These are phyloP conservation scores for Asarcornis scutulata DNA, from an alignment of 2,113 vertebrate species.

Conservation along the genomic window DNA sequence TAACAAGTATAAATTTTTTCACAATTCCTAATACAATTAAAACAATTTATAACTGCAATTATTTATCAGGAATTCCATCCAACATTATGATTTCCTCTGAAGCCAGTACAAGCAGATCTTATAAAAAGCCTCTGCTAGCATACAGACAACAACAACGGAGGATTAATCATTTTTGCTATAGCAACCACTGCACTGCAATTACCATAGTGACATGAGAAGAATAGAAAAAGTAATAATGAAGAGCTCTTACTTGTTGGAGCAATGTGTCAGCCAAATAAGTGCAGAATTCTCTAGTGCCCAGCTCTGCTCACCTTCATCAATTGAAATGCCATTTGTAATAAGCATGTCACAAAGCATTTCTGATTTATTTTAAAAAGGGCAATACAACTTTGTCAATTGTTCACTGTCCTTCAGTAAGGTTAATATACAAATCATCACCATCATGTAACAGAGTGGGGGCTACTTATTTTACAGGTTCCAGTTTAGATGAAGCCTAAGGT, in stretches of 20 bases:
- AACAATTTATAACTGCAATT: conserved; percentile 11
- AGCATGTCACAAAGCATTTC: conserved; percentile 19
- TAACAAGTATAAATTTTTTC: not conserved
- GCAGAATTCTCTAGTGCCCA: conserved; percentile 11
- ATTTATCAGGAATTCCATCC: conserved; percentile 52
- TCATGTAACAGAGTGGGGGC: not conserved
- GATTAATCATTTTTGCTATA: conserved; percentile 71
- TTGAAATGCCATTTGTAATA: conserved; percentile 13
- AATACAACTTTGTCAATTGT: conserved; percentile 1
- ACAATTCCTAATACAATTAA: not conserved
- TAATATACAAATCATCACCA: not conserved
- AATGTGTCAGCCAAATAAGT: conserved; percentile 23
- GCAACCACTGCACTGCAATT: conserved; percentile 63
- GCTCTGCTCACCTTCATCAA: conserved; percentile 48
- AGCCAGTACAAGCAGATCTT: conserved; percentile 6
- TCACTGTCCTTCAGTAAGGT: not conserved
- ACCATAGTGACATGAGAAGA: conserved; percentile 47
- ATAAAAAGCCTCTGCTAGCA: conserved; percentile 32
- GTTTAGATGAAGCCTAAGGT: not conserved
- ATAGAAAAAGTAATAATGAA: conserved; percentile 49
- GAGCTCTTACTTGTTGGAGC: conserved; percentile 52
- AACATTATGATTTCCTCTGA: conserved; percentile 36
- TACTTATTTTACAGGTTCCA: not conserved
- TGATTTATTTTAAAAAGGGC: conserved; percentile 14
- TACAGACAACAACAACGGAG: conserved; percentile 29